phyloP scores from a whole-genome alignment of 2,113 vertebrate genomes.

The Sorex fumeus region DNA sequence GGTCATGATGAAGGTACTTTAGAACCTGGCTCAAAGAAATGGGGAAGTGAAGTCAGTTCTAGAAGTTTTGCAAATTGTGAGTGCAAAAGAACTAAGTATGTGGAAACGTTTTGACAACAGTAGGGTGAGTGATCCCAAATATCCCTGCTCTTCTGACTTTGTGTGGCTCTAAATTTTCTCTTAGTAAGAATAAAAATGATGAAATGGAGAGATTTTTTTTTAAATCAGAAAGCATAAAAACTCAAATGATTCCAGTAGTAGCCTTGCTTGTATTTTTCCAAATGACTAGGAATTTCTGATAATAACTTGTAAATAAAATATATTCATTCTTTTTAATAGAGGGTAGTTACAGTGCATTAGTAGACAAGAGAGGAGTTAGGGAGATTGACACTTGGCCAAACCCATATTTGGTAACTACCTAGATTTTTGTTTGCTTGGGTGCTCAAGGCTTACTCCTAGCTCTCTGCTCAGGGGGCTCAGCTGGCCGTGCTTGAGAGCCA shows the following conservation, averaged over 20 bases:
- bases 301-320: slow-evolving; percentile 62
- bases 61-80: slow-evolving; percentile 52
- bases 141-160: neutral
- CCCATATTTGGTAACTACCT: slow-evolving; percentile 20
- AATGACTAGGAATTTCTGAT: slow-evolving; percentile 59
- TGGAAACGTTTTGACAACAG: slow-evolving; percentile 51
- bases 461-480: no score
- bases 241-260: neutral
- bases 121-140: slow-evolving; percentile 33
- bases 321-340: slow-evolving; percentile 57
- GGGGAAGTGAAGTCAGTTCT: neutral
- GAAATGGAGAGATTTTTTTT: slow-evolving; percentile 1
- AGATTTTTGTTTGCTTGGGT: no score
- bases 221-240: slow-evolving; percentile 23
- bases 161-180: neutral
- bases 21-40: slow-evolving; percentile 40
- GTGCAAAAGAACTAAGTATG: slow-evolving; percentile 54
- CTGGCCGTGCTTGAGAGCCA: no score
- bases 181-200: neutral
- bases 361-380: slow-evolving; percentile 5
- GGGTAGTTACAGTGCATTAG: slow-evolving; percentile 51
- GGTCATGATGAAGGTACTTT: slow-evolving; percentile 2
- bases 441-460: no score
- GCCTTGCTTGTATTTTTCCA: slow-evolving; percentile 11
- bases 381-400: slow-evolving; percentile 45